A percentile compares a stretch with the other conserved stretches of the same genome.
Evolutionary conservation across 2,797 vertebrate genomes (phyloP).

Genomic region (Euphonia xanthogaster): DNA sequence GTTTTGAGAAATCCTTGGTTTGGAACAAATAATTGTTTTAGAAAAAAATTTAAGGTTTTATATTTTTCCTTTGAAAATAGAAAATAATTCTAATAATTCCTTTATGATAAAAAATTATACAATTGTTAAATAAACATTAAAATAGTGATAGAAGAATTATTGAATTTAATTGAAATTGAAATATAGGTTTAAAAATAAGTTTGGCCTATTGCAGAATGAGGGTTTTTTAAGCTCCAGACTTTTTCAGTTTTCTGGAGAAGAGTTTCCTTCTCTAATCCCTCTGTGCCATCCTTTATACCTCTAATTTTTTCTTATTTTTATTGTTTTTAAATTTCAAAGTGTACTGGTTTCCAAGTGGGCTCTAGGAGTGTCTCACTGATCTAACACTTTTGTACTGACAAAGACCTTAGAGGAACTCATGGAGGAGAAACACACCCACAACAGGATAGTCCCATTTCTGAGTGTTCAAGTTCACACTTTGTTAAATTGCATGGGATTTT

Average conservation of each 20-base stretch:
- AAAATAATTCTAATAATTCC: background rate
- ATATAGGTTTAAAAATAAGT: background rate
- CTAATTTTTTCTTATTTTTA: background rate
- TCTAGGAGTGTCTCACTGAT: background rate
- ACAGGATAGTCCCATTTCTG: background rate
- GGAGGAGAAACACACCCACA: background rate
- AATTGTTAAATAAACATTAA: background rate
- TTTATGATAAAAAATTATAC: background rate
- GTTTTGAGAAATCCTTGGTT: background rate
- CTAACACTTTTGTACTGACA: background rate
- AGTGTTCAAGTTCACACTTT: background rate
- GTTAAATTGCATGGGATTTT: background rate
- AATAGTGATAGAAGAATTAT: background rate
- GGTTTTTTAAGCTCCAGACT: background rate
- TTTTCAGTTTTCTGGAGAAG: background rate
- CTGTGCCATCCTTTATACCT: background rate
- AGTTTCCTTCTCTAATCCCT: background rate
- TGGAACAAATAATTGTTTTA: background rate
- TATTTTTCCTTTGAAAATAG: background rate
- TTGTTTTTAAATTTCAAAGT: background rate
- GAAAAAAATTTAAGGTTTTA: background rate
- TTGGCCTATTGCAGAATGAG: background rate
- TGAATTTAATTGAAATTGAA: background rate
- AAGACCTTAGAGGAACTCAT: background rate
- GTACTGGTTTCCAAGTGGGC: background rate